Evolutionary conservation across 2,888 invertebrate species (phyloP).

Genomic region (Clusia tigrina): DNA sequence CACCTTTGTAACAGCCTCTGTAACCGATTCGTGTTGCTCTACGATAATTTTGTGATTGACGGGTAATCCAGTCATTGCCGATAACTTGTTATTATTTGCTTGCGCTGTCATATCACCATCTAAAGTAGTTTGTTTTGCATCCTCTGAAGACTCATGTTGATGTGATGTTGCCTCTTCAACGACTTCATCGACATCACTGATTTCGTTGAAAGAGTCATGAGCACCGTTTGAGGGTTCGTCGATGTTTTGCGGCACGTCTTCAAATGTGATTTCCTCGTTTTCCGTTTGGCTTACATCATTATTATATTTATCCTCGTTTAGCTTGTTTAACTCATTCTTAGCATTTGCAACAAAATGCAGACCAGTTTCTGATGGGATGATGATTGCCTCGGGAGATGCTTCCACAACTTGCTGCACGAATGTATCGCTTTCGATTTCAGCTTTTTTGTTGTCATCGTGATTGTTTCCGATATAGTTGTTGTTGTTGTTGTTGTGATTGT

Average conservation of each 20-base stretch:
- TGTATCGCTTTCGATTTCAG: conserved; percentile 35
- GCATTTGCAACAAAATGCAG: neutral
- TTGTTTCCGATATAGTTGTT: conserved; percentile 27
- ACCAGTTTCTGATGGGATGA: conserved; percentile 1
- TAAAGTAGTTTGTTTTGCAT: neutral
- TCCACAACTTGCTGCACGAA: neutral
- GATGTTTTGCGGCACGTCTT: conserved; percentile 47
- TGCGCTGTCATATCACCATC: conserved; percentile 45
- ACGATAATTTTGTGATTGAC: neutral
- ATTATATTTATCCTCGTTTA: conserved; percentile 21
- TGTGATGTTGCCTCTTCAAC: conserved; percentile 11
- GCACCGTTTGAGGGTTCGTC: conserved; percentile 52
- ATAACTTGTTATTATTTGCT: conserved; percentile 56
- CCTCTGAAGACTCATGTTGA: neutral
- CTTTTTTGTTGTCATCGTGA: conserved; percentile 20
- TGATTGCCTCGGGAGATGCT: neutral
- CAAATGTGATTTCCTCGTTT: conserved; percentile 27
- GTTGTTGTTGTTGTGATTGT: conserved; percentile 24
- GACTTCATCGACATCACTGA: conserved; percentile 49
- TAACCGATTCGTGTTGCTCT: neutral
- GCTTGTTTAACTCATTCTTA: conserved; percentile 10
- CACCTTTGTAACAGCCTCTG: neutral
- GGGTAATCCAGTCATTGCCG: conserved; percentile 38
- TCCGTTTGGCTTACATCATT: neutral
- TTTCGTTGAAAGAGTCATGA: conserved; percentile 52